Conservation (phyloP, 2,113 vertebrate species). For the Callorhinus ursinus region DNA sequence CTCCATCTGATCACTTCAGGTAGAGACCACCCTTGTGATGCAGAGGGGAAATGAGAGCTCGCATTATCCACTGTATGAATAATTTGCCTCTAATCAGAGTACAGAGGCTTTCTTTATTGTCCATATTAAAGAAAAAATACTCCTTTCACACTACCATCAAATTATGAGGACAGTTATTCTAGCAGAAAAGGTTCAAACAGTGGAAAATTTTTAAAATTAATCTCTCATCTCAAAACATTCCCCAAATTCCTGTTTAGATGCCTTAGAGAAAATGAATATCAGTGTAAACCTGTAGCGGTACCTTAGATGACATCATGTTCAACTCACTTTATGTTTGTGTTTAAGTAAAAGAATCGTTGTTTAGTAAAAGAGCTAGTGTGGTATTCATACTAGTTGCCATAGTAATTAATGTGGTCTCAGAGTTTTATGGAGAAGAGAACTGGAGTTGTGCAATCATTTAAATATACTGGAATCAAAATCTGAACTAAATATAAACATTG, state of each 20-base stretch:
- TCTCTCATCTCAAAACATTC: not conserved
- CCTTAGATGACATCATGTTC: not conserved
- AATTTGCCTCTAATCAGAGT: not conserved
- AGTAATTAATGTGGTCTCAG: not conserved
- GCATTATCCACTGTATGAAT: not conserved
- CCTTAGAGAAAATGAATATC: not conserved
- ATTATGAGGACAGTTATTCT: not conserved
- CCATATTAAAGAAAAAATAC: not conserved
- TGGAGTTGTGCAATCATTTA: not conserved
- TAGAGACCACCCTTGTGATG: not conserved
- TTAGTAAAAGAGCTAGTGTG: not conserved
- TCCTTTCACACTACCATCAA: not conserved
- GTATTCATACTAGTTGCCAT: slow-evolving; percentile 38
- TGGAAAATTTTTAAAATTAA: not conserved
- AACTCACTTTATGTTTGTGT: not conserved
- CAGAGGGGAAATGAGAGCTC: not conserved
- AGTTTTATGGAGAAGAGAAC: not conserved
- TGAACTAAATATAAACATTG: not conserved
- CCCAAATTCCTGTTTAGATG: not conserved
- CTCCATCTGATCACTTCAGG: not conserved
- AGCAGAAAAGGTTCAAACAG: not conserved
- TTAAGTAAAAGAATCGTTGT: slow-evolving; percentile 17
- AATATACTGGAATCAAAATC: not conserved
- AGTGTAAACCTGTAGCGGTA: not conserved
- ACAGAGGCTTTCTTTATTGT: not conserved